Percentiles rank a stretch among this genome's conserved stretches.
Conservation (phyloP, 2,113 vertebrate genomes). For the Pyrgilauda ruficollis region DNA sequence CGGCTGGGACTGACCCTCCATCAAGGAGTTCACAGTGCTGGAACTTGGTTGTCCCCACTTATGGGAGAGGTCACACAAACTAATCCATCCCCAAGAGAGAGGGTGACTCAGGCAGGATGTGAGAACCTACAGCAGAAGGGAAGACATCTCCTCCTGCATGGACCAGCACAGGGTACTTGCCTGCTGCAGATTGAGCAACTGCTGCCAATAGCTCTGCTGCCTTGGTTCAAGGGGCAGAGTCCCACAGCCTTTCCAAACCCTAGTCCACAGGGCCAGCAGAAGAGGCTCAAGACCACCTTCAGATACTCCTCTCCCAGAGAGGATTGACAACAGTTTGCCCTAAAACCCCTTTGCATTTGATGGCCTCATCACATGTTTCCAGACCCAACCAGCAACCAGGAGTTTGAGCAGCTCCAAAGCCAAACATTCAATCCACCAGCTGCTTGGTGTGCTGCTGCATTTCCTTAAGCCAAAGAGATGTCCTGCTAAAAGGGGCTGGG, state of each 20-base stretch:
- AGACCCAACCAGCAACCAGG: neutral
- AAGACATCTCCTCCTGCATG: neutral
- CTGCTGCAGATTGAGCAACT: neutral
- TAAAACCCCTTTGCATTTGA: neutral
- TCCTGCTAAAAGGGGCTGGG: neutral
- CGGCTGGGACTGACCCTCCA: neutral
- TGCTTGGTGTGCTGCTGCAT: neutral
- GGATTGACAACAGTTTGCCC: neutral
- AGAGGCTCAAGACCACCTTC: neutral
- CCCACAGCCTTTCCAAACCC: neutral
- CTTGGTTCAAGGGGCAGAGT: neutral
- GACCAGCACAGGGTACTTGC: neutral
- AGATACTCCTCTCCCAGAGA: neutral
- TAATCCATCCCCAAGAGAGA: neutral
- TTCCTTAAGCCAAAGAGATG: neutral
- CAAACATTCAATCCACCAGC: neutral
- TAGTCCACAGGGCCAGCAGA: neutral
- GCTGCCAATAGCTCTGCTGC: neutral
- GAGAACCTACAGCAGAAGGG: neutral
- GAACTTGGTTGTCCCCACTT: neutral
- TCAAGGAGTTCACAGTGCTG: neutral
- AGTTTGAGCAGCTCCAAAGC: neutral
- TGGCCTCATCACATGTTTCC: neutral
- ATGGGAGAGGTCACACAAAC: neutral
- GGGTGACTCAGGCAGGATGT: neutral